A percentile compares a stretch with the other conserved stretches of the same genome.
Conservation (phyloP, 2,888 invertebrate species). For the Meta bourneti region DNA sequence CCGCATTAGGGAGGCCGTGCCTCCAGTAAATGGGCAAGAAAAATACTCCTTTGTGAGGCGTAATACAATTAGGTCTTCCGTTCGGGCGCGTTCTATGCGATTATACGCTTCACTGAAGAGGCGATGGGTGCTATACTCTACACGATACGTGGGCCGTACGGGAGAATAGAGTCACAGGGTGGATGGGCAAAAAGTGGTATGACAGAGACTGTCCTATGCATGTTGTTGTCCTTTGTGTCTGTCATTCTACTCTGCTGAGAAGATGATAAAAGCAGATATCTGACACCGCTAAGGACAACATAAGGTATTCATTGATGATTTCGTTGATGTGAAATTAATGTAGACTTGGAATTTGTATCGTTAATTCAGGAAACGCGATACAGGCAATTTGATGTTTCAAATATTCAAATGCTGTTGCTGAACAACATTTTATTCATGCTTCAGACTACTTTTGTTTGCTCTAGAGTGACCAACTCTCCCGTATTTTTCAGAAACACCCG, state of each 20-base stretch:
- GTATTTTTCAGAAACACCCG: too few species aligned
- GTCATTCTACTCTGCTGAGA: background rate
- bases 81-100: conserved; percentile 47
- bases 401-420: too few species aligned
- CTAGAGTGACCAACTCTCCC: too few species aligned
- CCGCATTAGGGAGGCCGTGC: conserved; percentile 73
- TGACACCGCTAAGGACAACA: background rate
- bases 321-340: background rate
- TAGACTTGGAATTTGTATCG: too few species aligned
- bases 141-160: background rate
- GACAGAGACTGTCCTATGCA: background rate
- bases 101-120: conserved; percentile 56
- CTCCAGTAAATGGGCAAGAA: conserved; percentile 74
- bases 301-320: background rate
- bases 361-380: too few species aligned
- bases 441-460: too few species aligned
- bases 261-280: background rate
- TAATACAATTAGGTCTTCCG: conserved; percentile 75
- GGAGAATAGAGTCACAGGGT: background rate
- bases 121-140: conserved; percentile 53
- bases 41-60: conserved; percentile 68
- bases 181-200: conserved; percentile 20
- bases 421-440: too few species aligned
- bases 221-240: background rate
- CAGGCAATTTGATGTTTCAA: too few species aligned